Percentiles rank a stretch among this genome's conserved stretches.
Evolutionary conservation across 2,113 vertebrate species (phyloP).

Genomic region (Ploceus nigricollis): DNA sequence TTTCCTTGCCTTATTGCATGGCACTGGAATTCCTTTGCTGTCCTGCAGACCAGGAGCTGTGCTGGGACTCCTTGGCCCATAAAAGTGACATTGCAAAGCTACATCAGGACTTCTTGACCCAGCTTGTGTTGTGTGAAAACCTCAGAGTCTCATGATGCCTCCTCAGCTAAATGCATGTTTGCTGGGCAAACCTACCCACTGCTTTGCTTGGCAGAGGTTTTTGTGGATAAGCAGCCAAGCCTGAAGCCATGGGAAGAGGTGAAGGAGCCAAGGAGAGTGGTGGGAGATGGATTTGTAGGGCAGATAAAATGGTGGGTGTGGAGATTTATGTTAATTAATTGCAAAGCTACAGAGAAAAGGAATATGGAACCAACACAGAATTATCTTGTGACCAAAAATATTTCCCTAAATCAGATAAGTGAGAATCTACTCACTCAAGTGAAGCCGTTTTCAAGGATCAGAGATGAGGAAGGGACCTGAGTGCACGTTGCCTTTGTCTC

Average conservation of each 20-base stretch:
- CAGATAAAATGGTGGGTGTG: background rate
- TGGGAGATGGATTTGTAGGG: background rate
- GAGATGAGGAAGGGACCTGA: background rate
- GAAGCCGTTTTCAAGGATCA: background rate
- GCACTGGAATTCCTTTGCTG: background rate
- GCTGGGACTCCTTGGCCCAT: background rate
- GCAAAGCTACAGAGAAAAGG: background rate
- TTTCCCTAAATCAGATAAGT: background rate
- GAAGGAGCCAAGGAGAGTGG: background rate
- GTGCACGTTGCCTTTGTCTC: background rate
- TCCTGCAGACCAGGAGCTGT: background rate
- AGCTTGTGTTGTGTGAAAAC: background rate
- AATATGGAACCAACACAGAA: background rate
- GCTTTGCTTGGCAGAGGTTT: background rate
- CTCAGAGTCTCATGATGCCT: background rate
- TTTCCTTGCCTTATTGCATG: background rate
- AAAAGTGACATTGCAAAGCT: background rate
- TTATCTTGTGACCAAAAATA: background rate
- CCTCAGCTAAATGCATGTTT: background rate
- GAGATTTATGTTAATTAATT: background rate
- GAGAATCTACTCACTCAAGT: background rate
- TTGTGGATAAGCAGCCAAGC: background rate
- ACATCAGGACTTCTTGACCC: background rate
- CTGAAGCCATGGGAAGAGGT: background rate
- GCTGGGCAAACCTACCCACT: background rate